Base-by-base conservation (phyloP, 2,113 vertebrate species). In the Lophura nycthemera region DNA sequence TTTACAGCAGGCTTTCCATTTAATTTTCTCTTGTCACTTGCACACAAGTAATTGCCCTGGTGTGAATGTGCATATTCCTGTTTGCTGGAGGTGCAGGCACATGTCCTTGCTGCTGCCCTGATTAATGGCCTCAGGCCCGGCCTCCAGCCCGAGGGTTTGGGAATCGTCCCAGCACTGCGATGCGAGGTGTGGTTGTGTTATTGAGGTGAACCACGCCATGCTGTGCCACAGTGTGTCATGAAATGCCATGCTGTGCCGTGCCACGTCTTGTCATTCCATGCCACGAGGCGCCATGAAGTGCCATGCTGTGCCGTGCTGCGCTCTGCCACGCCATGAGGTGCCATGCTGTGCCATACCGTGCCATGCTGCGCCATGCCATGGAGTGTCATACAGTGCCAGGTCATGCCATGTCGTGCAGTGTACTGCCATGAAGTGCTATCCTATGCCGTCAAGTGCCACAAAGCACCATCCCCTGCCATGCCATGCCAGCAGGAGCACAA, bases 111-210 rank as follows among this genome's bases (percentile, higher is more conserved):
- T 50, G 64, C 69, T 61, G 16, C 3, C 42, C 59, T 19, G 67
- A 13, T 4, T 24, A 6, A 30, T 2, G 3, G 0, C 67, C 24
- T 30, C n/a, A 1, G 36, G 21, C 15, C 14, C 72, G 20, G 61
- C 60, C 52, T 40, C 36, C 54, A 14, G 64, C 13, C 0, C 0
- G 8, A 1, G 67, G 32, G 5, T 9, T 8, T 24, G 2, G 79
- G 83, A 32, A 15, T 11, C 1, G 0, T 34, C 29, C 48, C 13
- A 0, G 21, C 38, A 3, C 56, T 6, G 5, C 5, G 0, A 10
- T 10, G 45, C n/a, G 5, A 54, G 14, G 25, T 29, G 52, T 54
- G 52, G 52, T 54, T 5, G 4, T 3, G 8, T 29, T 2, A 24
- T 43, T 34, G n/a, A 2, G 4, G 48, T 20, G 30, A n/a, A 30